Evolutionary conservation across 2,797 vertebrate genomes (phyloP), one percentile per base, ranked within the genome.

Genomic region (Cirrhinus molitorella): DNA sequence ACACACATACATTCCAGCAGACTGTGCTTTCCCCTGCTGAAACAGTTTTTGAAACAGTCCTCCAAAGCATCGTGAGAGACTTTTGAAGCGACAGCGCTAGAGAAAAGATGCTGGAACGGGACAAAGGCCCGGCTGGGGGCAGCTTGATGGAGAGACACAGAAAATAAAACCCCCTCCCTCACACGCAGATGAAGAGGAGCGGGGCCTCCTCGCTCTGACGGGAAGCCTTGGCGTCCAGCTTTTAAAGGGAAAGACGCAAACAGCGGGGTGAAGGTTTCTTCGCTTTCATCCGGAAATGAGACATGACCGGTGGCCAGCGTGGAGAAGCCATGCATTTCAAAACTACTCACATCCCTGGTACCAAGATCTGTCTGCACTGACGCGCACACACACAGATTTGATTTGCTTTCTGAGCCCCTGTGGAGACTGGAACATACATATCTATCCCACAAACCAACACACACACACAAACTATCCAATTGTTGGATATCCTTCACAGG

Each of bases 61-160:
- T 80, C 40, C 40, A 80, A 51, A 74, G 70, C 45, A 25, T 49
- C 16, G 5, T 16, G 11, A 49, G 59, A 65, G 14, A 51, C 5
- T 7, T 65, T 82, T 82, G 71, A 82, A 82, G n/a, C 0, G 14
- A 73, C 57, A 19, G 51, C 16, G 1, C 53, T 47, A n/a, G 59
- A 71, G 53, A 79, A 37, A 70, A 83, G 37, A 71, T n/a, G 16
- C 28, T 51, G 80, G 43, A 82, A 75, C 0, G 11, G 57, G 59
- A 84, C 57, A 78, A 70, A 83, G 37, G 14, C 51, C 21, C 53
- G 1, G 68, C 25, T 51, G 71, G 77, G 68, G 37, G 23, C 67
- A 66, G 28, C 68, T 88, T 73, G 84, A 78, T 84, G 86, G 85
- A 66, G 85, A 53, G 79, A 67, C 80, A 81, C 85, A 86, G 88